These are phyloP conservation scores for Cylas formicarius DNA, from an alignment of 1,140 invertebrate species.

Conservation along the genomic window DNA sequence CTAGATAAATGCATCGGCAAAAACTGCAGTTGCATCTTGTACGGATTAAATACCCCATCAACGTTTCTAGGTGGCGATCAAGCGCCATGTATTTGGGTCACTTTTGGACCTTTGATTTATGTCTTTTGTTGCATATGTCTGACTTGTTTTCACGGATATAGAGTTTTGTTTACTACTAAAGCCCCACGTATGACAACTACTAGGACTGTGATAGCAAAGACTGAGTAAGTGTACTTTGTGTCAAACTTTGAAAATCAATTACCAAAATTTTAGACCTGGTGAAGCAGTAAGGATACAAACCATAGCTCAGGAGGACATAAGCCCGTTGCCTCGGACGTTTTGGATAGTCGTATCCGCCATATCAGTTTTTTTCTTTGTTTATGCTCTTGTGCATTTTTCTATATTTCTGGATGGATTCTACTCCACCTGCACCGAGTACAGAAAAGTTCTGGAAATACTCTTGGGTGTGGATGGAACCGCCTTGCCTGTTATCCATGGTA, in stretches of 20 bases:
- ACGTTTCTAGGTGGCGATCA: constrained; percentile 43
- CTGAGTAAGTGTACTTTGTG: constrained; percentile 30
- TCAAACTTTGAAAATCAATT: constrained; percentile 6
- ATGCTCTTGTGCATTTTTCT: constrained; percentile 45
- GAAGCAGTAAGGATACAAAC: constrained; percentile 39
- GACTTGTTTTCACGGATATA: constrained; percentile 48
- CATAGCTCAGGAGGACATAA: constrained; percentile 40
- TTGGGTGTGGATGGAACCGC: constrained; percentile 41
- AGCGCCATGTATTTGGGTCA: constrained; percentile 46
- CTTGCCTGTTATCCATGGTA: constrained; percentile 45
- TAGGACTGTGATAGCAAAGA: constrained; percentile 34
- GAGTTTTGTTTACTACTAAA: constrained; percentile 42
- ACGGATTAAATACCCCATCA: constrained; percentile 44
- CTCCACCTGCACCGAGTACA: constrained; percentile 49
- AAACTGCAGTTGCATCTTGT: constrained; percentile 52
- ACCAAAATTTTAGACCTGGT: constrained; percentile 40
- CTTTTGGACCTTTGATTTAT: constrained; percentile 44
- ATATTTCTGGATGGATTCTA: constrained; percentile 49
- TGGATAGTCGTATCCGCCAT: constrained; percentile 45
- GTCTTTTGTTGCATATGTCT: constrained; percentile 41
- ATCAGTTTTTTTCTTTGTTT: constrained; percentile 41
- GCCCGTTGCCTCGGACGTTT: constrained; percentile 39
- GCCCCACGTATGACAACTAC: constrained; percentile 36
- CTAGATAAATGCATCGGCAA: constrained; percentile 45
- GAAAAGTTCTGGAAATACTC: constrained; percentile 41